Evolutionary conservation across 1,140 invertebrate genomes (phyloP).

Genomic region (Sitophilus oryzae): DNA sequence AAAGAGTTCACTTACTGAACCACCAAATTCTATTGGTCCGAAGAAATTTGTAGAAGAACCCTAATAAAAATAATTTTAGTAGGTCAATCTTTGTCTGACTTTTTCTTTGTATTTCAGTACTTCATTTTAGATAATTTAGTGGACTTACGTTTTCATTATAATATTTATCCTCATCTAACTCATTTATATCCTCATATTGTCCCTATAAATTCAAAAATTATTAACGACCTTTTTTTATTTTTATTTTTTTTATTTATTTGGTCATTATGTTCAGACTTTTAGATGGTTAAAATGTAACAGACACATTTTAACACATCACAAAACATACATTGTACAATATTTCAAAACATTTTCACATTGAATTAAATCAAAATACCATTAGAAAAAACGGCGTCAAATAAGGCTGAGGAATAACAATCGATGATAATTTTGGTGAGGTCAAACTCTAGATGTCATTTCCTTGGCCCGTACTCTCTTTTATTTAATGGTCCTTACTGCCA

Average conservation of each 20-base stretch:
- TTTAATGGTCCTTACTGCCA: no score
- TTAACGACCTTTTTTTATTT: not conserved
- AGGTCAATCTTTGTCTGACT: not conserved
- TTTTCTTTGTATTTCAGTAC: not conserved
- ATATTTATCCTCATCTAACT: not conserved
- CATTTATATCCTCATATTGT: not conserved
- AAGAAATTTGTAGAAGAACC: not conserved
- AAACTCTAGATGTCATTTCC: no score
- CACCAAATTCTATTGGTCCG: not conserved
- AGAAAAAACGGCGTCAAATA: no score
- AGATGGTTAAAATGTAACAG: not conserved
- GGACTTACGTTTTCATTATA: constrained; percentile 10
- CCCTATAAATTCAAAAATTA: not conserved
- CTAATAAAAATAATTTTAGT: not conserved
- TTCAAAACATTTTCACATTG: no score
- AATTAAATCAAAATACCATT: no score
- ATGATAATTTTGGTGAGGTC: no score
- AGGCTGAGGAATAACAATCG: no score
- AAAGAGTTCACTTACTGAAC: not conserved
- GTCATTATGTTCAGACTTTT: no score
- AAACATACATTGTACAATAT: no score
- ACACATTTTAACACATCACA: no score
- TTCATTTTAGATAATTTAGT: not conserved
- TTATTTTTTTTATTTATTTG: no score
- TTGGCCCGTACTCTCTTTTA: no score